Conservation (phyloP, 2,888 invertebrate genomes). For the Lobophora halterata region DNA sequence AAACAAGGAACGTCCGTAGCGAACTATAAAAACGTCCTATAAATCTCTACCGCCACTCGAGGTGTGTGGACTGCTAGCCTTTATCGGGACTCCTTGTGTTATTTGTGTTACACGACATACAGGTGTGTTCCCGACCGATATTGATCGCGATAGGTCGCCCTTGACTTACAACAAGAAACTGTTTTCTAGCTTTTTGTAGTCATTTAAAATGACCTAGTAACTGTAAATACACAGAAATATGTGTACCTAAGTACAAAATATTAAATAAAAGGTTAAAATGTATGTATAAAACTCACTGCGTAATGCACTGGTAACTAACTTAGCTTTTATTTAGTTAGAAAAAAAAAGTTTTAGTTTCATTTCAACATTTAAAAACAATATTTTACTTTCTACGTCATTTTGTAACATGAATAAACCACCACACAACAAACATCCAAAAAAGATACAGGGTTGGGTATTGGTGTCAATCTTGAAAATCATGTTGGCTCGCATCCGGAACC, state of each 20-base stretch:
- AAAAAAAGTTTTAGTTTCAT: conserved; percentile 3
- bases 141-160: conserved; percentile 46
- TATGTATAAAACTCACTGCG: no score
- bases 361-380: conserved; percentile 2
- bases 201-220: background rate
- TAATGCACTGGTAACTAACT: no score
- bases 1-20: conserved; percentile 72
- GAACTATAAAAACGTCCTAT: conserved; percentile 72
- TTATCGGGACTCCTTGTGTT: conserved; percentile 56
- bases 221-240: no score
- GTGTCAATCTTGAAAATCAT: conserved; percentile 48
- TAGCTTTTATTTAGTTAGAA: no score
- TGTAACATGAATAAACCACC: no score
- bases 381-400: no score
- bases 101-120: conserved; percentile 58
- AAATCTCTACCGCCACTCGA: conserved; percentile 57
- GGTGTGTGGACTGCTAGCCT: conserved; percentile 60
- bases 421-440: no score
- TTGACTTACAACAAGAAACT: conserved; percentile 31
- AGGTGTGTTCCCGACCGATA: conserved; percentile 52
- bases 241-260: no score
- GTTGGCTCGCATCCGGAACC: conserved; percentile 33
- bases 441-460: conserved; percentile 44
- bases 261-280: no score
- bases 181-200: conserved; percentile 9